A percentile compares a stretch with the other conserved stretches of the same genome.
Evolutionary conservation across 2,113 vertebrate genomes (phyloP).

Genomic region (Brachyhypopomus gauderio): DNA sequence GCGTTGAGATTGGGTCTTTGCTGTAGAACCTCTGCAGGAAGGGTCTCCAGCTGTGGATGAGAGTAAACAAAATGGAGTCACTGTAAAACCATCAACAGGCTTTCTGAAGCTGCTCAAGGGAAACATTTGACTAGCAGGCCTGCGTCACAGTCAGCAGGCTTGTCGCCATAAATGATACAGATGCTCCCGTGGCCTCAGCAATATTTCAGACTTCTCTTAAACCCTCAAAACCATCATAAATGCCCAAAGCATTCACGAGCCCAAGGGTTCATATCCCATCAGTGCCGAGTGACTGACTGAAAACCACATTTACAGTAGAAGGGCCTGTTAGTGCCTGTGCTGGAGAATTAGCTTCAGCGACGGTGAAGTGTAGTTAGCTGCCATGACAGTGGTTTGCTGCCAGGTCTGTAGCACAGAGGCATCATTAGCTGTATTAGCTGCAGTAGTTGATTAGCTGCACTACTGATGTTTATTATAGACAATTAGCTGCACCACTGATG

Average conservation of each 20-base stretch:
- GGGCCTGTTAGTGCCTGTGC: background rate
- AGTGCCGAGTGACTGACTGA: background rate
- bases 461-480: too few species aligned
- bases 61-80: constrained; percentile 4
- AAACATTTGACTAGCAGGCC: background rate
- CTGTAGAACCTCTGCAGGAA: constrained; percentile 87
- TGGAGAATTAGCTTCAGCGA: background rate
- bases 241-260: background rate
- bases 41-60: constrained; percentile 74
- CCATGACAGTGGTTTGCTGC: background rate
- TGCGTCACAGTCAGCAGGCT: background rate
- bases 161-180: background rate
- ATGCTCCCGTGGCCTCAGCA: background rate
- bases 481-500: too few species aligned
- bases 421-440: background rate
- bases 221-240: background rate
- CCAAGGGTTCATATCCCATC: background rate
- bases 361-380: background rate
- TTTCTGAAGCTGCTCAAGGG: background rate
- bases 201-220: background rate
- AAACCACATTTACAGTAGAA: background rate
- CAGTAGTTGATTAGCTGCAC: too few species aligned
- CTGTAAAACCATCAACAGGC: background rate
- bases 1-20: constrained; percentile 90
- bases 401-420: background rate